A percentile compares a stretch with the other conserved stretches of the same genome.
Evolutionary conservation across 2,888 invertebrate genomes (phyloP).

Genomic region (Monoplex corrugatus): DNA sequence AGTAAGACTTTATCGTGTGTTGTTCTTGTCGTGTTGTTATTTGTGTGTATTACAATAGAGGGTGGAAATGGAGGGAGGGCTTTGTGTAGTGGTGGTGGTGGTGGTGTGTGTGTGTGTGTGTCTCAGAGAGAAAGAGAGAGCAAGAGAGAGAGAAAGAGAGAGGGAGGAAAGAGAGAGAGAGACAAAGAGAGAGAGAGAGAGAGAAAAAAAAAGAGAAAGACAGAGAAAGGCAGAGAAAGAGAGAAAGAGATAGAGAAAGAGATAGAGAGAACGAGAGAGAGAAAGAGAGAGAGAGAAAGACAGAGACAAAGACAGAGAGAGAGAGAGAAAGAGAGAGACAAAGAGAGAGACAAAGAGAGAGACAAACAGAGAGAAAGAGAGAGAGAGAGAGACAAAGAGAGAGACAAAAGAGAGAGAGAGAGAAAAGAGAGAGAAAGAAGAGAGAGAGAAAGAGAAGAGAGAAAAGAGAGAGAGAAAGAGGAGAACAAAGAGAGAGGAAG

Average conservation of each 20-base stretch:
- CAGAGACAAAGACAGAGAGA: neutral
- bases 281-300: no score
- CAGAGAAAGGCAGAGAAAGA: slow-evolving; percentile 25
- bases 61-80: no score
- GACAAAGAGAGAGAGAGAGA: slow-evolving; percentile 38
- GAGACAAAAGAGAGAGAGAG: neutral
- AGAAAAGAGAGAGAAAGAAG: neutral
- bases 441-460: slow-evolving; percentile 20
- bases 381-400: no score
- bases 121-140: neutral
- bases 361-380: no score
- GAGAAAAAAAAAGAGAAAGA: slow-evolving; percentile 30
- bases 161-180: slow-evolving; percentile 24
- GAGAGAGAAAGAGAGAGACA: no score
- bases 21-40: no score
- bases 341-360: no score
- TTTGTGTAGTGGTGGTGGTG: no score
- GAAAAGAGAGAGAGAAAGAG: slow-evolving; percentile 9
- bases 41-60: no score
- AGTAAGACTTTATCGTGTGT: no score
- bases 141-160: neutral
- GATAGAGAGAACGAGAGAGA: neutral
- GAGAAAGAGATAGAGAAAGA: slow-evolving; percentile 33
- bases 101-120: no score
- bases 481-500: neutral